A percentile compares a stretch with the other conserved stretches of the same genome.
phyloP scores from a whole-genome alignment of 2,113 vertebrate species.

The Glareola pratincola region DNA sequence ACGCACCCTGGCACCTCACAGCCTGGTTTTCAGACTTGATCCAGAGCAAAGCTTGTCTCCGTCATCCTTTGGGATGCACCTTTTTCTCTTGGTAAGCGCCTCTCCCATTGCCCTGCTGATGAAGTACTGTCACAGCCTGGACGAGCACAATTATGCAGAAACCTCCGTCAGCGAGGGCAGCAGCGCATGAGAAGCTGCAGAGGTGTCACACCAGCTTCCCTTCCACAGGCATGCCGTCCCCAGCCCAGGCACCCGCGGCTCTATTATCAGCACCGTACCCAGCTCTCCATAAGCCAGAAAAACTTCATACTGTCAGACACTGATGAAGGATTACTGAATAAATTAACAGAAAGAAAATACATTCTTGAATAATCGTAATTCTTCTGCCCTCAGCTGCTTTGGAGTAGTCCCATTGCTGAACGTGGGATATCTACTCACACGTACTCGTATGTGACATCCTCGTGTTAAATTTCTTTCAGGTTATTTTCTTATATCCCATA shows the following conservation, averaged over 20 bases:
- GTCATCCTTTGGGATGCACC: background rate
- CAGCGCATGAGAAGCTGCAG: rapidly evolving
- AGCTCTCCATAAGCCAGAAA: background rate
- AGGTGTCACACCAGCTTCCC: background rate
- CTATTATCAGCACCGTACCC: background rate
- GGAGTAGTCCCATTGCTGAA: background rate
- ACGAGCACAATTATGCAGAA: background rate
- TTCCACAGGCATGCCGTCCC: background rate
- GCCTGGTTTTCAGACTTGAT: background rate
- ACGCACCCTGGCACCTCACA: background rate
- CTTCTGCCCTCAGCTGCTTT: background rate
- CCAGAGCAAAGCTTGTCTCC: background rate
- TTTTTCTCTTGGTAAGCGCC: background rate
- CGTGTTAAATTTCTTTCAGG: background rate
- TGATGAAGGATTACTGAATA: background rate
- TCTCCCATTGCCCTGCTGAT: too few species aligned
- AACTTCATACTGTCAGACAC: background rate
- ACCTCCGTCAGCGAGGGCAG: background rate
- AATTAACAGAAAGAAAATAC: background rate
- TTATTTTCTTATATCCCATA: background rate
- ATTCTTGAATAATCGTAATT: background rate
- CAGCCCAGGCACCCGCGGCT: too few species aligned
- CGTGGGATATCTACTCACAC: background rate
- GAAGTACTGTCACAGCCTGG: background rate
- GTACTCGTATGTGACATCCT: background rate